Evolutionary conservation across 1,140 invertebrate genomes (phyloP), one percentile per base, ranked within the genome.

Genomic region (Anagrus nilaparvatae): DNA sequence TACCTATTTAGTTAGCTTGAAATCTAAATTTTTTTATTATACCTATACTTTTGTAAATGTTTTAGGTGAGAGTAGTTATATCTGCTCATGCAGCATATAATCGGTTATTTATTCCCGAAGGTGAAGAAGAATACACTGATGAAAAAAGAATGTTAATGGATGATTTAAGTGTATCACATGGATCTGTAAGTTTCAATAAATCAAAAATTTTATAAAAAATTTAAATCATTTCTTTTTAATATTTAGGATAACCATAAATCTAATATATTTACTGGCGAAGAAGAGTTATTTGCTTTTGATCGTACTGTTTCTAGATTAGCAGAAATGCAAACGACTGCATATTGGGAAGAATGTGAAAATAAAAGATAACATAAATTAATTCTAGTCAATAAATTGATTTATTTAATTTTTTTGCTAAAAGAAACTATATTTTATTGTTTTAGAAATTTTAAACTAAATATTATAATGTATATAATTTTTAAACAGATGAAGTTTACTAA

Each of bases 251-350:
- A 78, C 55, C 69, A 77, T 25, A 71, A 74, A 45, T 81, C 89
- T 6, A 93, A 84, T 59, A 83, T 98, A 50, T 97, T 98, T 56
- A 97, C 89, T 18, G 94, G 93, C 1, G 89, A 96, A 60, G 96
- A 98, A 66, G 95, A 99, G 70, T 68, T 94, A 41, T 99, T 98
- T 73, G 94, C 95, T 7, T 96, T 90, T 64, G 89, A 96, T 50
- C 72, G 96, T 42, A 96, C 93, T 13, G 61, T 96, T 10, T 97
- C 93, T 0, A 69, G 96, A 36, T 71, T 99, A 17, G 79, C 81
- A 35, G 91, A 98, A 72, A 99, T 98, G 93, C 90, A 95, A 67
- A 91, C 85, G 3, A 73, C 79, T 42, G 82, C 87, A 44, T 97
- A 97, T 67, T 96, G 92, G 92, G 77, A 84, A 33, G 74, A 78